phyloP scores from a whole-genome alignment of 2,888 invertebrate species.

The Norana najaformis region DNA sequence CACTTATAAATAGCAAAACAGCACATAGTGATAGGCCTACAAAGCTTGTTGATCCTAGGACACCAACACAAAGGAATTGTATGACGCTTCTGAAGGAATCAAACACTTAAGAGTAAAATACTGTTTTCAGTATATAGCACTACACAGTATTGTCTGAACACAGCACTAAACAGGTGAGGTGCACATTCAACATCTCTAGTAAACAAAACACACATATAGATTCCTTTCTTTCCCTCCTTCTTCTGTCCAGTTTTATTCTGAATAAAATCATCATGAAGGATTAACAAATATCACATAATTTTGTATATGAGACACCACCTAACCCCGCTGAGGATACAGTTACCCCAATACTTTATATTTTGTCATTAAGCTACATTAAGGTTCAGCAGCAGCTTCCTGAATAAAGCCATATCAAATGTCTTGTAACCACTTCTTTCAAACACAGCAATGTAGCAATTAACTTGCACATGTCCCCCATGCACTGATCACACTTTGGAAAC shows the following conservation, averaged over 20 bases:
- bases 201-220: not conserved
- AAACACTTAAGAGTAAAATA: too few species aligned
- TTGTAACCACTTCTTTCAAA: not conserved
- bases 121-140: too few species aligned
- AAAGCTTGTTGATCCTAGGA: too few species aligned
- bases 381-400: conserved; percentile 1
- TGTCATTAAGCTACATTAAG: not conserved
- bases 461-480: not conserved
- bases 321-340: not conserved
- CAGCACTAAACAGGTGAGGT: not conserved
- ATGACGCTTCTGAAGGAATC: too few species aligned
- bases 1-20: too few species aligned
- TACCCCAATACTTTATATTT: not conserved
- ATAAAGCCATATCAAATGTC: not conserved
- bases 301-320: not conserved
- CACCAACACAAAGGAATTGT: too few species aligned
- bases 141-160: not conserved
- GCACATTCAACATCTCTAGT: not conserved
- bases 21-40: too few species aligned
- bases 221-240: not conserved
- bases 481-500: not conserved
- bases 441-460: not conserved
- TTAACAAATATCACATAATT: not conserved
- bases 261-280: too few species aligned
- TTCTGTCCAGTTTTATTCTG: not conserved